Base-by-base conservation (phyloP, 1,140 invertebrate genomes). In the Cryptotermes secundus region DNA sequence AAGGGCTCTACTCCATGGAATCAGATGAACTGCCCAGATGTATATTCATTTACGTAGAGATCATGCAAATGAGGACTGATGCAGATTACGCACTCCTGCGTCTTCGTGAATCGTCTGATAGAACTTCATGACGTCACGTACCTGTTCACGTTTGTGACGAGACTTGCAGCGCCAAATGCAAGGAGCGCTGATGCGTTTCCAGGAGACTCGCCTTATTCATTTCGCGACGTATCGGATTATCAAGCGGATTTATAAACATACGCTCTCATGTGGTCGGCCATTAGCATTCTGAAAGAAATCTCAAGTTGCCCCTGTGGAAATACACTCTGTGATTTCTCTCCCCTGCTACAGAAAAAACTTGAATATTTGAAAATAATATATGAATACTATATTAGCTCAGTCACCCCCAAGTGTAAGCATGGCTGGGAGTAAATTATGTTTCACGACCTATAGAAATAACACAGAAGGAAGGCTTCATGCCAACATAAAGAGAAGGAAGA, bases 311-410 rank as follows among this genome's bases (percentile, higher is more conserved):
- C 59, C 59, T 72, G n/a, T 31, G n/a, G 59, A 72, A 10, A 72
- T 72, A 72, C 59, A 72, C 59, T 72, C 59, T 72, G n/a, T 72
- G 59, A 72, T 72, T 72, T 72, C 16, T 72, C 59, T 72, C 59
- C 59, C 59, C 59, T 72, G 0, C 59, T 31, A n/a, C 4, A n/a
- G 31, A 72, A 72, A 26, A 72, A 72, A 72, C 31, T 72, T 72
- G 59, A 72, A 72, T 72, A 72, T 31, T 72, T 72, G 26, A 72
- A 72, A 72, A 72, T 72, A 72, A 72, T 72, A 72, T 72, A 72
- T 72, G 59, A 72, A 72, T 72, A 72, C 26, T 2, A 72, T 72
- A 72, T 72, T 72, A 72, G 59, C 14, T 72, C 4, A 72, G 26
- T 72, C 59, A 72, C 9, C 59, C 59, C 59, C 59, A 72, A 72